Percentiles rank a stretch among this genome's conserved stretches.
Evolutionary conservation across 2,888 invertebrate genomes (phyloP).

Genomic region (Lumbricus terrestris): DNA sequence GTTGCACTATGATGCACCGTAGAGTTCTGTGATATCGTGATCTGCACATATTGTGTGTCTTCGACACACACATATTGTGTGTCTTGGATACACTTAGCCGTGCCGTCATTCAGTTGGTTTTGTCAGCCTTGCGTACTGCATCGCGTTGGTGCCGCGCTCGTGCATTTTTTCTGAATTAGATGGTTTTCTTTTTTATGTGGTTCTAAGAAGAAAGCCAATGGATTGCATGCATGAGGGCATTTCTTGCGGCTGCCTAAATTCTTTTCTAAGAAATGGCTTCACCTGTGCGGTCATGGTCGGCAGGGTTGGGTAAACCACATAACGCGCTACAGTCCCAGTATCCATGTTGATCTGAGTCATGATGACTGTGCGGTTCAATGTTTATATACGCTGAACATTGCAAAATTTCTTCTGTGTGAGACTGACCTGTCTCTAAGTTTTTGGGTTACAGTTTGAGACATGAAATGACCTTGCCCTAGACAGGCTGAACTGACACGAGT

Average conservation of each 20-base stretch:
- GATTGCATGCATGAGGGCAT: neutral
- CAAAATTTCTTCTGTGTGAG: neutral
- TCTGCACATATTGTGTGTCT: neutral
- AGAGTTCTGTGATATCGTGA: neutral
- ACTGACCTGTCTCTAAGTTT: no score
- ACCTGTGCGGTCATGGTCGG: neutral
- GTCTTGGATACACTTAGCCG: neutral
- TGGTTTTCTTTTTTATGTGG: neutral
- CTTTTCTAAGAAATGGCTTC: neutral
- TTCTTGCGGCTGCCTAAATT: neutral
- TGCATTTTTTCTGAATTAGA: neutral
- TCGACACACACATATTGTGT: neutral
- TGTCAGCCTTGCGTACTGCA: neutral
- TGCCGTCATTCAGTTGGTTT: neutral
- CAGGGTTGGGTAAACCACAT: neutral
- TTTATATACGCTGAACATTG: neutral
- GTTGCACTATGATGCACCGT: neutral
- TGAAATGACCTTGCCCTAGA: neutral
- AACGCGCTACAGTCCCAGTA: neutral
- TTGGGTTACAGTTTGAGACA: no score
- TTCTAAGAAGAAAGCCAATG: neutral
- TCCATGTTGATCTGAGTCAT: neutral
- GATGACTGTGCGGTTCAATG: neutral
- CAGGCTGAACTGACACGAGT: neutral
- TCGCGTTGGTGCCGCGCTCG: neutral